These are phyloP conservation scores for Verasper variegatus DNA, from an alignment of 2,113 vertebrate genomes.

Conservation along the genomic window DNA sequence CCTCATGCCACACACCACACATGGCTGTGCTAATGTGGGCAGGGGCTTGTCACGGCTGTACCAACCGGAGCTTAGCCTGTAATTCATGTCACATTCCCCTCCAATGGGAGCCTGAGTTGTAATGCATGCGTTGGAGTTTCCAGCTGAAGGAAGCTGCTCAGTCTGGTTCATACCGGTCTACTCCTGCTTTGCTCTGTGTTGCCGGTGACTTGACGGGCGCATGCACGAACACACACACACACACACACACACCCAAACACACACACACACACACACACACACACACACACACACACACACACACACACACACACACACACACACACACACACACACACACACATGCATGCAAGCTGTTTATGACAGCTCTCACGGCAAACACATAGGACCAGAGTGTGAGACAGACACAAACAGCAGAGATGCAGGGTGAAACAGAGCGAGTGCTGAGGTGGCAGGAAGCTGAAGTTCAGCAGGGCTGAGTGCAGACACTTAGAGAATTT, in stretches of 20 bases:
- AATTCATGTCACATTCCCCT: constrained; percentile 10
- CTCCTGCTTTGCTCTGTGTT: constrained; percentile 86
- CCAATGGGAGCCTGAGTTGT: constrained; percentile 68
- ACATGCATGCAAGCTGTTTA: constrained; percentile 70
- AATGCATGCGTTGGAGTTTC: constrained; percentile 77
- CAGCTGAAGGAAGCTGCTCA: constrained; percentile 88
- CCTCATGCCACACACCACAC: constrained; percentile 59
- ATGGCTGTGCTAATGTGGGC: constrained; percentile 64
- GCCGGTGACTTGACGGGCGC: constrained; percentile 72
- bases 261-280: no score
- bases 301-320: not conserved
- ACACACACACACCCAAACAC: no score
- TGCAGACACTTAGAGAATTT: constrained; percentile 12
- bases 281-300: not conserved
- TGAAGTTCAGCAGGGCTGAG: constrained; percentile 24
- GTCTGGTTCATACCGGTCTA: constrained; percentile 97
- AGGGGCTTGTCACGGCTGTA: constrained; percentile 21
- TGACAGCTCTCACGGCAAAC: constrained; percentile 67
- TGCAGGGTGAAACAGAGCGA: constrained; percentile 5
- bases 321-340: constrained; percentile 8
- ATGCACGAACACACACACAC: not conserved
- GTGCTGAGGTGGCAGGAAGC: constrained; percentile 81
- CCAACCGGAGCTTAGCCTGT: constrained; percentile 50
- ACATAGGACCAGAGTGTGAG: not conserved
- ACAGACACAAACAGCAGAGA: constrained; percentile 12